A percentile compares a stretch with the other conserved stretches of the same genome.
Evolutionary conservation across 2,113 vertebrate genomes (phyloP).

Genomic region (Eclectus roratus): DNA sequence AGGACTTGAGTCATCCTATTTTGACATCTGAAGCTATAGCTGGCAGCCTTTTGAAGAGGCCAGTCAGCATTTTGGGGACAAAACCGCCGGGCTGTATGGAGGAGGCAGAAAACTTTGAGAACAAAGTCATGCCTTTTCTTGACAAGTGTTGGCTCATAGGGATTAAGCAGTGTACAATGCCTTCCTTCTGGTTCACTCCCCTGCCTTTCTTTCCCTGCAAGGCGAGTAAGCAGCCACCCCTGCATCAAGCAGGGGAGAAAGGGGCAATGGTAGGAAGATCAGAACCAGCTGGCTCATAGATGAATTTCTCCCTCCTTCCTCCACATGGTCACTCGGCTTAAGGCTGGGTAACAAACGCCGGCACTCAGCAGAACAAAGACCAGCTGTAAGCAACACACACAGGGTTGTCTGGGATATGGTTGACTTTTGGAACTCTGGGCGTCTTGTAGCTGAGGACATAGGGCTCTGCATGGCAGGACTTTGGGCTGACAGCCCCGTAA

Average conservation of each 20-base stretch:
- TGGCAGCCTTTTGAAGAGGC: background rate
- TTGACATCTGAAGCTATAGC: background rate
- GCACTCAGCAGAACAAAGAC: background rate
- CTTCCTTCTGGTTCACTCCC: background rate
- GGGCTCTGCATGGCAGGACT: background rate
- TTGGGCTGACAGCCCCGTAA: background rate
- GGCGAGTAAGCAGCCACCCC: background rate
- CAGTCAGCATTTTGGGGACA: background rate
- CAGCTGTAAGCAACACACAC: background rate
- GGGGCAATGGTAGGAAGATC: background rate
- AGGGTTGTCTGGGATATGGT: fast-evolving
- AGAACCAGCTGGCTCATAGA: background rate
- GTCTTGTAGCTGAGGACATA: background rate
- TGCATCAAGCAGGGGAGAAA: background rate
- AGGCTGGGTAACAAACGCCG: fast-evolving
- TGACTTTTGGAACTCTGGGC: background rate
- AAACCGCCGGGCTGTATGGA: background rate
- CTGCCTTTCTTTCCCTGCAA: background rate
- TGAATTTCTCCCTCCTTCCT: background rate
- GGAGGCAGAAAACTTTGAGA: background rate
- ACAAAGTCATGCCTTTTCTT: background rate
- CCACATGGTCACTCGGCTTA: fast-evolving
- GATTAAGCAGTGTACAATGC: background rate
- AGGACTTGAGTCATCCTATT: fast-evolving
- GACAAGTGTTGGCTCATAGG: background rate